Conservation (phyloP, 2,113 vertebrate genomes). For the Varanus komodoensis region DNA sequence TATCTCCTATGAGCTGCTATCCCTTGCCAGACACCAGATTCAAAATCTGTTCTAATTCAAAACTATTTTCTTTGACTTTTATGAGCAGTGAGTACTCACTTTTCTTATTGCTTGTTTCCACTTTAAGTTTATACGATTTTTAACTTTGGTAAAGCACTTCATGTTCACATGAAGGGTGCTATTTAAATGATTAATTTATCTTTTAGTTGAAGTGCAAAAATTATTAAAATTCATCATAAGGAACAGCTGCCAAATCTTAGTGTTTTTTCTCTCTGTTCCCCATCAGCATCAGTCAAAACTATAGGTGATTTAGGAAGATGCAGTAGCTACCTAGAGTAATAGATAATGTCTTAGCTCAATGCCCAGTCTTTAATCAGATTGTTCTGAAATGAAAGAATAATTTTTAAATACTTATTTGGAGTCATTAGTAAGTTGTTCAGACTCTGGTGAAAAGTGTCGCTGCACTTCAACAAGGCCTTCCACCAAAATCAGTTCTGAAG, state of each 20-base stretch:
- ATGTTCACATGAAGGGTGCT: constrained; percentile 26
- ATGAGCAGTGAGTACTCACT: background rate
- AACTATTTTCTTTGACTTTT: background rate
- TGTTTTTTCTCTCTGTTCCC: constrained; percentile 26
- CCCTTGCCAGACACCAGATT: constrained; percentile 10
- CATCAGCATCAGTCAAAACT: constrained; percentile 50
- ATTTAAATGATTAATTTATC: constrained; percentile 60
- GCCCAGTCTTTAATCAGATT: constrained; percentile 36
- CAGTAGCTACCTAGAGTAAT: constrained; percentile 42
- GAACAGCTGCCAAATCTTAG: constrained; percentile 32
- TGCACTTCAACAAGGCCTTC: background rate
- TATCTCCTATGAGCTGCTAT: background rate
- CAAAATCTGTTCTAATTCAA: constrained; percentile 6
- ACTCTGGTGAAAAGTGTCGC: constrained; percentile 1
- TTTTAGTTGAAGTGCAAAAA: constrained; percentile 40
- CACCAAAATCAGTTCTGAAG: background rate
- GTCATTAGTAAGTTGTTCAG: background rate
- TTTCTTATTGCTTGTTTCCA: constrained; percentile 10
- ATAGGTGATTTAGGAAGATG: constrained; percentile 46
- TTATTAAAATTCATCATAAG: constrained; percentile 60
- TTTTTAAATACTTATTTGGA: constrained; percentile 31
- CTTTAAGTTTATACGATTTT: background rate
- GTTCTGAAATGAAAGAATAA: constrained; percentile 41
- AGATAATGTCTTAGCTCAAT: constrained; percentile 35
- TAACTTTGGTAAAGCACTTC: constrained; percentile 14